Evolutionary conservation across 2,888 invertebrate genomes (phyloP), one percentile per base, ranked within the genome.

Genomic region (Ischnura elegans): DNA sequence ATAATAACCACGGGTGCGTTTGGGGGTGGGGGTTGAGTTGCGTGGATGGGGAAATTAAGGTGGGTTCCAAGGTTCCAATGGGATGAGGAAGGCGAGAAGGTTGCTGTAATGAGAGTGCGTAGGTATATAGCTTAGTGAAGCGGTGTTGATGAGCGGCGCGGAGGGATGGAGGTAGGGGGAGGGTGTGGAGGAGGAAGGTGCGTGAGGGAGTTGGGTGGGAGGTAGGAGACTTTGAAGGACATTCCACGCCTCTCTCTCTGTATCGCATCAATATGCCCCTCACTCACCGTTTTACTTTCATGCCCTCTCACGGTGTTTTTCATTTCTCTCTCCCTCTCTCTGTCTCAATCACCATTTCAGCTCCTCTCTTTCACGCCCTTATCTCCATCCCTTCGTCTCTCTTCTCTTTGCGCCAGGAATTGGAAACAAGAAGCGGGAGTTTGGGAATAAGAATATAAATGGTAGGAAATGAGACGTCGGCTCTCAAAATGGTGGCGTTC

Each of bases 381-480:
- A 55, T 87, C 55, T 51, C 87, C 29, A 55, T 87, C 87, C 13
- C 19, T 51, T 29, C n/a, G n/a, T n/a, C n/a, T n/a, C n/a, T n/a
- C 42, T 42, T 51, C 43, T 90, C 66, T 90, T 90, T 55, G 42
- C 55, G 42, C n/a, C 61, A 13, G 90, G 90, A 90, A 90, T 90
- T 90, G 90, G 90, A 90, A 90, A 45, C 43, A 43, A 66, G 90
- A 25, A 90, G 55, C 43, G 90, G 90, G 90, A 90, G 90, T 87
- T 55, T 51, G 87, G 87, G 43, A 51, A 55, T 51, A 90, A 55
- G 90, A 90, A 90, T 90, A 90, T 90, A 90, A 90, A 90, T 90
- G 90, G 90, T 42, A 61, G 90, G 43, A 90, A 90, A 90, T 90
- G 90, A 90, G 90, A 90, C 61, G 90, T 61, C 42, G 90, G 90